Percentiles rank a stretch among this genome's conserved stretches.
Evolutionary conservation across 2,113 vertebrate species (phyloP).

Genomic region (Pelobates fuscus): DNA sequence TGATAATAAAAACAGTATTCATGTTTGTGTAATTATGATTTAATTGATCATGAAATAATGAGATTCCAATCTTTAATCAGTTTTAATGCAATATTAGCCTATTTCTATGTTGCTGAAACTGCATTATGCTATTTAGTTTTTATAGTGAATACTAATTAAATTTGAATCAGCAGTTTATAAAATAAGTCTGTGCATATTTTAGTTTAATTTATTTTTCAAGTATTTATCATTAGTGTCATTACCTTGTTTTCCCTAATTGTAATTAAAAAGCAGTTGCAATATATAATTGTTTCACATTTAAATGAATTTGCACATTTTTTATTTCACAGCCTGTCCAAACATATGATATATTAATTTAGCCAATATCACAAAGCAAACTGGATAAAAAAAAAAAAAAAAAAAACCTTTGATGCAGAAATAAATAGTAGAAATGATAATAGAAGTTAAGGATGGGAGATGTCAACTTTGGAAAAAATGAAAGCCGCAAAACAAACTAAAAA

Average conservation of each 20-base stretch:
- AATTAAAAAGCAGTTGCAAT: neutral
- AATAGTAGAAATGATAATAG: too few relatives aligned
- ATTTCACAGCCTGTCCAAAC: neutral
- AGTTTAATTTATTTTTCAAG: conserved; percentile 20
- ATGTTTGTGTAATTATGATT: conserved; percentile 45
- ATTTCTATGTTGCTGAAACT: conserved; percentile 48
- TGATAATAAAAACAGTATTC: conserved; percentile 23
- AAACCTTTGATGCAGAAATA: too few relatives aligned
- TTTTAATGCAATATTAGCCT: conserved; percentile 41
- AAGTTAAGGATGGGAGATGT: too few relatives aligned
- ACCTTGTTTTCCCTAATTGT: neutral
- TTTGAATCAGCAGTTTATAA: conserved; percentile 47
- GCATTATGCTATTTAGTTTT: conserved; percentile 36
- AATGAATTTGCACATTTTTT: neutral
- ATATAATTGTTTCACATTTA: neutral
- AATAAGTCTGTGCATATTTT: conserved; percentile 35
- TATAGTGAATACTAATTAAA: conserved; percentile 40
- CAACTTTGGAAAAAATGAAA: too few relatives aligned
- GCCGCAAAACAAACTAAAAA: too few relatives aligned
- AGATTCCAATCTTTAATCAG: conserved; percentile 50
- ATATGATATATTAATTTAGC: neutral
- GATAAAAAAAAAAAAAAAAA: too few relatives aligned
- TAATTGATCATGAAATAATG: conserved; percentile 47
- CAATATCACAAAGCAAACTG: too few relatives aligned
- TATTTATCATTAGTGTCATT: conserved; percentile 23